Conservation (phyloP, 2,888 invertebrate genomes). For the Cryptophagus acutangulus region DNA sequence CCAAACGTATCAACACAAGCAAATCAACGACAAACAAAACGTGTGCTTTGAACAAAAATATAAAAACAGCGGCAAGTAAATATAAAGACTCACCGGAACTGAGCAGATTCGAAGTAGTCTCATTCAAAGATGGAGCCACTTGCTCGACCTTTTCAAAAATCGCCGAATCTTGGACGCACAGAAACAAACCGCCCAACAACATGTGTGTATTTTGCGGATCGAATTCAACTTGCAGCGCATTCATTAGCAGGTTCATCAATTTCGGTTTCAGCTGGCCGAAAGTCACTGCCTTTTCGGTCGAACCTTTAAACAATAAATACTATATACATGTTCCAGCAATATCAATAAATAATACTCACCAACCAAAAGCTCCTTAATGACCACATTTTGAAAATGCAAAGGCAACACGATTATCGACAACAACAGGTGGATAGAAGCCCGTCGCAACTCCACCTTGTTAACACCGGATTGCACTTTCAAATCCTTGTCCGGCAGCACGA, state of each 20-base stretch:
- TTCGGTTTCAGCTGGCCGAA: slow-evolving; percentile 69
- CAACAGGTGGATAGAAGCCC: slow-evolving; percentile 87
- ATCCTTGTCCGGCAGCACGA: slow-evolving; percentile 83
- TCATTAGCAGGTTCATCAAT: slow-evolving; percentile 74
- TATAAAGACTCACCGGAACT: slow-evolving; percentile 61
- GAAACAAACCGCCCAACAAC: slow-evolving; percentile 72
- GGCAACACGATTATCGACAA: slow-evolving; percentile 90
- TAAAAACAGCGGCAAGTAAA: slow-evolving; percentile 3
- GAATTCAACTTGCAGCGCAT: slow-evolving; percentile 76
- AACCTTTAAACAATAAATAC: too few species aligned
- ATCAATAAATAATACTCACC: slow-evolving; percentile 26
- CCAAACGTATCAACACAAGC: slow-evolving; percentile 13
- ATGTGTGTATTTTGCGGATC: slow-evolving; percentile 86
- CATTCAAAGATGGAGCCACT: slow-evolving; percentile 53
- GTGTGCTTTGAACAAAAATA: slow-evolving; percentile 1
- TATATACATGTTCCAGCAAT: too few species aligned
- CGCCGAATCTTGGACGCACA: slow-evolving; percentile 76
- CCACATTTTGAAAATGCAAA: slow-evolving; percentile 78
- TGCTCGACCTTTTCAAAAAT: slow-evolving; percentile 67
- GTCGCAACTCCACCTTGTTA: slow-evolving; percentile 74
- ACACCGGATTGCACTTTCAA: slow-evolving; percentile 68
- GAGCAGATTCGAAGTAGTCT: slow-evolving; percentile 58
- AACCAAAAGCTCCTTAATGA: slow-evolving; percentile 65
- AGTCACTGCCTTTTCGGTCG: slow-evolving; percentile 43
- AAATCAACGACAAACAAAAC: slow-evolving; percentile 3